Percentiles rank a stretch among this genome's conserved stretches.
phyloP scores from a whole-genome alignment of 1,140 invertebrate species.

The Ceratina calcarata region DNA sequence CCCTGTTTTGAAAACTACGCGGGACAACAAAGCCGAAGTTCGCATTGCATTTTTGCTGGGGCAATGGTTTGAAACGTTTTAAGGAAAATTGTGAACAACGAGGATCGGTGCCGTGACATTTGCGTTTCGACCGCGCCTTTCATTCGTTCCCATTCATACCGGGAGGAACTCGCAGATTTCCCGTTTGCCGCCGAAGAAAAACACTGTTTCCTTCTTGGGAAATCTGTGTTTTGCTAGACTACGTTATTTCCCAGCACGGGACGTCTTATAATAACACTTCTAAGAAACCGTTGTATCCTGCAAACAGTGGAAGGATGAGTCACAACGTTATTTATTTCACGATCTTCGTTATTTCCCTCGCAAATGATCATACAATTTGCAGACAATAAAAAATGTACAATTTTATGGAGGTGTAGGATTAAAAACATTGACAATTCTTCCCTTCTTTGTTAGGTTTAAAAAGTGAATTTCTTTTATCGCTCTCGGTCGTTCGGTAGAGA shows the following conservation, averaged over 20 bases:
- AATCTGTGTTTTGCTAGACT: background rate
- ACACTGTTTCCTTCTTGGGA: background rate
- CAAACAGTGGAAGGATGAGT: too few species aligned
- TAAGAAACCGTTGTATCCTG: background rate
- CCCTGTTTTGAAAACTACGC: background rate
- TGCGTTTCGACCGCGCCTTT: background rate
- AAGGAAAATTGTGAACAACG: background rate
- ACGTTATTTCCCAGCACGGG: background rate
- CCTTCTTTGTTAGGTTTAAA: background rate
- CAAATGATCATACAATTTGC: too few species aligned
- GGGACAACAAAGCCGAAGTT: background rate
- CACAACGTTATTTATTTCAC: too few species aligned
- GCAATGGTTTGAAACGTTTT: background rate
- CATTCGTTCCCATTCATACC: conserved; percentile 4
- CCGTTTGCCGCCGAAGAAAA: background rate
- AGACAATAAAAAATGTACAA: too few species aligned
- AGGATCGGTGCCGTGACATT: background rate
- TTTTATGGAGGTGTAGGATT: too few species aligned
- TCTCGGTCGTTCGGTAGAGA: too few species aligned
- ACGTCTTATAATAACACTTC: background rate
- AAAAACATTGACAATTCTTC: background rate
- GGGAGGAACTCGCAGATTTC: background rate
- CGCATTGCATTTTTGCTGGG: background rate
- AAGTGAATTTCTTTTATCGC: background rate
- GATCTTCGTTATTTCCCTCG: too few species aligned